These are phyloP conservation scores for Chroicocephalus ridibundus DNA, from an alignment of 2,113 vertebrate species.

Conservation along the genomic window DNA sequence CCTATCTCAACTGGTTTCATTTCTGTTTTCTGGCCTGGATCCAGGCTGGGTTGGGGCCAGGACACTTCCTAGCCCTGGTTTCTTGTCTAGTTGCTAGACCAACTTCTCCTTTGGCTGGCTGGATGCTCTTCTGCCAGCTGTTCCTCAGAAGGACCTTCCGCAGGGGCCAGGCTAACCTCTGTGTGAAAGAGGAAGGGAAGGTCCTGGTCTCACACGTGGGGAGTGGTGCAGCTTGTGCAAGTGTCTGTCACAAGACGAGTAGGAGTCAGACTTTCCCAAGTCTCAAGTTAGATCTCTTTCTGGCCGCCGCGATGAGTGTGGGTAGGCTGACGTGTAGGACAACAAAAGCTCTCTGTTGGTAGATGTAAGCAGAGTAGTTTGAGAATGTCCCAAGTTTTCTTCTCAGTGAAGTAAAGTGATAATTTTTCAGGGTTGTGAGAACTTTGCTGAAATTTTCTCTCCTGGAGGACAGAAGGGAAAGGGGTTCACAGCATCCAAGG, in stretches of 20 bases:
- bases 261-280: constrained; percentile 21
- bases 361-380: not conserved
- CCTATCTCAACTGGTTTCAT: not conserved
- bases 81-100: not conserved
- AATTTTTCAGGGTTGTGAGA: not conserved
- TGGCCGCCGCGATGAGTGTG: rapidly evolving
- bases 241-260: constrained; percentile 33
- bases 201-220: not conserved
- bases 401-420: not conserved
- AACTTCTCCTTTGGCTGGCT: constrained; percentile 18
- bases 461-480: not conserved
- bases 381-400: constrained; percentile 16
- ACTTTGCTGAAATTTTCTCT: not conserved
- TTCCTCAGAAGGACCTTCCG: not conserved
- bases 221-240: not conserved
- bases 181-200: constrained; percentile 16
- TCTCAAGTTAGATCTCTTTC: not conserved
- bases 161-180: not conserved
- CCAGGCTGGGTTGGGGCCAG: not conserved
- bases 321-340: not conserved
- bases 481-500: not conserved
- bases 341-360: not conserved
- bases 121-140: not conserved
- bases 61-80: not conserved
- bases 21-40: not conserved